phyloP scores from a whole-genome alignment of 2,113 vertebrate species.

The Caranx melampygus region DNA sequence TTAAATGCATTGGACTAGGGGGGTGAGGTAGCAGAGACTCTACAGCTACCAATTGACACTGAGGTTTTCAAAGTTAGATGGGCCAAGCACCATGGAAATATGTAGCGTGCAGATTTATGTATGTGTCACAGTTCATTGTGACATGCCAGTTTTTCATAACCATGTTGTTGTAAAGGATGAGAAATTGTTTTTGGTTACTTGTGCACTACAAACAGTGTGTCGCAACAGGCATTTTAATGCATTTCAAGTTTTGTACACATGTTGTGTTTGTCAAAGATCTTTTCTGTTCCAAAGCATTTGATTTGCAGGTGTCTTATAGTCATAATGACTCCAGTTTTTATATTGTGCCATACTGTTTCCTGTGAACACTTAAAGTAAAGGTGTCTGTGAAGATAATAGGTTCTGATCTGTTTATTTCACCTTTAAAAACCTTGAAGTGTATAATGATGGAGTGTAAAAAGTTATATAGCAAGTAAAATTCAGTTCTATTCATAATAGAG shows the following conservation, averaged over 20 bases:
- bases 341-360: conserved; percentile 42
- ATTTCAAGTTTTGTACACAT: conserved; percentile 40
- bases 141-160: conserved; percentile 49
- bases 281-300: conserved; percentile 37
- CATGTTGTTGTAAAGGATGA: conserved; percentile 39
- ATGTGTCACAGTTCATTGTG: conserved; percentile 33
- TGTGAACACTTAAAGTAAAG: not conserved
- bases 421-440: too few species aligned
- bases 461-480: too few species aligned
- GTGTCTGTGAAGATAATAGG: too few species aligned
- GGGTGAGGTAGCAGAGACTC: conserved; percentile 23
- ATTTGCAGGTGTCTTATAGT: conserved; percentile 40
- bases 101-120: conserved; percentile 37
- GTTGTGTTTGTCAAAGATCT: conserved; percentile 14
- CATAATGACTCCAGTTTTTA: conserved; percentile 16
- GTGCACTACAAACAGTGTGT: conserved; percentile 23
- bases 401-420: too few species aligned
- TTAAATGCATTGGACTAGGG: conserved; percentile 36
- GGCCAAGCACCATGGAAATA: conserved; percentile 53
- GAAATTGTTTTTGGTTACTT: conserved; percentile 28
- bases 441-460: too few species aligned
- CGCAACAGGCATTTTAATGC: conserved; percentile 33
- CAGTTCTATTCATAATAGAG: too few species aligned
- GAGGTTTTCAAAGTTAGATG: conserved; percentile 41
- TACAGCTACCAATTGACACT: conserved; percentile 34